phyloP scores from a whole-genome alignment of 2,797 vertebrate species.

The Australoheros facetus region DNA sequence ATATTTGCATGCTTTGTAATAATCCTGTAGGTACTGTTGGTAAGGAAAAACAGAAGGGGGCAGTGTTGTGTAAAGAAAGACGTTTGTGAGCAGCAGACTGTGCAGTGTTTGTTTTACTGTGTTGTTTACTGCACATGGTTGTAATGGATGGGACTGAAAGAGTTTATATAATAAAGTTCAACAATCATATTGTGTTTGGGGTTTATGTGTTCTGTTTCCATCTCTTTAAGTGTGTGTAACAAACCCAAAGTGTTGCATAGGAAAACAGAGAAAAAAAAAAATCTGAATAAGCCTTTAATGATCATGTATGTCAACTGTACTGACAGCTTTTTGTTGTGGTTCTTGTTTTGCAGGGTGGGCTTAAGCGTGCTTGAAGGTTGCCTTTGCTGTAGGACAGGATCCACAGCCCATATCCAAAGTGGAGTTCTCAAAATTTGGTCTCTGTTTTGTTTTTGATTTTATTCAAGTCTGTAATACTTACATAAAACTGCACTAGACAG shows the following conservation, averaged over 20 bases:
- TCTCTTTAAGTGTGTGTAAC: background rate
- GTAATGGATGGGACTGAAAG: background rate
- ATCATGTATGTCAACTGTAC: background rate
- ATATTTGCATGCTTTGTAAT: conserved; percentile 7
- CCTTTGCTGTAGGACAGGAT: background rate
- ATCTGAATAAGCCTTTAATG: background rate
- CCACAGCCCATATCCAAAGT: too few species aligned
- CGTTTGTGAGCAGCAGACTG: background rate
- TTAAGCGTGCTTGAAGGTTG: background rate
- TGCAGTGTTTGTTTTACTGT: background rate
- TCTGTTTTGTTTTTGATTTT: background rate
- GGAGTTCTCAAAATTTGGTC: background rate
- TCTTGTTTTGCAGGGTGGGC: background rate
- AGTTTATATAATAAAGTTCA: conserved; percentile 41
- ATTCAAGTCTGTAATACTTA: background rate
- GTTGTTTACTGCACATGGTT: conserved; percentile 1
- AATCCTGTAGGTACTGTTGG: background rate
- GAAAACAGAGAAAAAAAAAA: background rate
- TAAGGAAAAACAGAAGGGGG: conserved; percentile 40
- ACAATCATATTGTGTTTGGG: background rate
- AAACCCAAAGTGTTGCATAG: background rate
- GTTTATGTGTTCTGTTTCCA: background rate
- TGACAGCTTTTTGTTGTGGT: background rate
- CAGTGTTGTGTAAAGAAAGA: conserved; percentile 48
- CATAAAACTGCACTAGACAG: background rate